Base-by-base conservation (phyloP, 1,140 invertebrate species). In the Macrocentrus cingulum region DNA sequence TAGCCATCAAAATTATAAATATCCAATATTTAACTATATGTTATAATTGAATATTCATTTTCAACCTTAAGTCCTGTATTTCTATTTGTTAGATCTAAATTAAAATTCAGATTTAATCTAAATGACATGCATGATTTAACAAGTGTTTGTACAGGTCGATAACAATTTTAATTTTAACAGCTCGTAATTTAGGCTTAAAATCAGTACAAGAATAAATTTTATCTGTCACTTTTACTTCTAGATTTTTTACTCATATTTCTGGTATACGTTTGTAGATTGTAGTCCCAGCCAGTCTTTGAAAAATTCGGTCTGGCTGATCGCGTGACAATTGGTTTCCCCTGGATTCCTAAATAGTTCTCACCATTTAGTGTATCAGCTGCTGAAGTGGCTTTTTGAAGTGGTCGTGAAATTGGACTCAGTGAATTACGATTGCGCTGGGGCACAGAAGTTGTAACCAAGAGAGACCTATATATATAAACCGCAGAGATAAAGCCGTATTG, bases 391-490 rank as follows among this genome's bases (percentile, higher is more conserved):
- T 16, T 22, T 36, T 56, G 58, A 7, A 50, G 3, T 3, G 70
- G 36, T 5, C 59, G 66, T 9, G 63, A 54, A 61, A 77, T 75
- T 13, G 75, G 75, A 63, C 68, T 77, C 37, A 75, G 41, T n/a
- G 71, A 67, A 54, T 68, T 72, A 23, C 61, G 61, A 15, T 45
- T 65, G 8, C 66, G 61, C 0, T 63, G 49, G 5, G 60, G 44
- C 2, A 62, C 5, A 13, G 54, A 57, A 4, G 67, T 60, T n/a
- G 65, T 60, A 15, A 67, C 62, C 16, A 62, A 63, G 7, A 56
- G 64, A 32, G 53, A 45, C 32, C 52, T 53, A 45, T 18, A 57
- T 37, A 9, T 19, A 41, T 8, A 25, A 50, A 29, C 18, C n/a
- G n/a, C n/a, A n/a, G n/a, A n/a, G n/a, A n/a, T n/a, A n/a, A n/a